phyloP scores from a whole-genome alignment of 2,113 vertebrate genomes.

The Syrrhaptes paradoxus region DNA sequence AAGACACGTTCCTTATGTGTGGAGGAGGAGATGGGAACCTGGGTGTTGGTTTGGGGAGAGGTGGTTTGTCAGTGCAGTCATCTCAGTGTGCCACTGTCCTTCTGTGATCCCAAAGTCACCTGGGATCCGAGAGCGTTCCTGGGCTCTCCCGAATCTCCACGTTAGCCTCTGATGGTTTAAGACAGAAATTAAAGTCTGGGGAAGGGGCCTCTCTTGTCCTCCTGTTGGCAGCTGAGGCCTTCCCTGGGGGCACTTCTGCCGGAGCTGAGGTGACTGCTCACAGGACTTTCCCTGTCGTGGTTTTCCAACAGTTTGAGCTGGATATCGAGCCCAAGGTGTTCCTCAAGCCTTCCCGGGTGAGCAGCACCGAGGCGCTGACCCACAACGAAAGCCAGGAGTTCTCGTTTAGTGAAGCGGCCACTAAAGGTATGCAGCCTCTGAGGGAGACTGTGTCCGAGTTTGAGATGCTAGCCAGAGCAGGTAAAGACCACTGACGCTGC shows the following conservation, averaged over 20 bases:
- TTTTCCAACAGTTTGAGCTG: conserved; percentile 86
- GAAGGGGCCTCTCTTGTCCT: not conserved
- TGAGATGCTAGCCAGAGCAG: conserved; percentile 81
- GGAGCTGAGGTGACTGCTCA: not conserved
- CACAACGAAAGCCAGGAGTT: conserved; percentile 88
- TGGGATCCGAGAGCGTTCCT: not conserved
- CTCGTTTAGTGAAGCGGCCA: conserved; percentile 84
- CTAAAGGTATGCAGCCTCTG: conserved; percentile 90
- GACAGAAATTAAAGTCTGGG: not conserved
- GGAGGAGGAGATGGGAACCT: fast-evolving
- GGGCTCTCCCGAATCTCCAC: not conserved
- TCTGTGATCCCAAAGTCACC: not conserved
- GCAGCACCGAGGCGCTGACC: conserved; percentile 55
- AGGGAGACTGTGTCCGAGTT: conserved; percentile 79
- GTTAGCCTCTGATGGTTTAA: not conserved
- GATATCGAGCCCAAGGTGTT: conserved; percentile 91
- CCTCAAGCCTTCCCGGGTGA: conserved; percentile 78
- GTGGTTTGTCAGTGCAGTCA: not conserved
- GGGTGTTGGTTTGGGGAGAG: not conserved
- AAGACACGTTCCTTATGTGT: fast-evolving
- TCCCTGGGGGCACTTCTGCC: not conserved
- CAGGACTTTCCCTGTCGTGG: not conserved
- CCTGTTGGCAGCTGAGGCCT: fast-evolving
- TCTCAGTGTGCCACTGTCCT: not conserved
- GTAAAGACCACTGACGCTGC: conserved; percentile 65